Conservation (phyloP, 2,113 vertebrate genomes). For the Pelvicachromis taeniatus region DNA sequence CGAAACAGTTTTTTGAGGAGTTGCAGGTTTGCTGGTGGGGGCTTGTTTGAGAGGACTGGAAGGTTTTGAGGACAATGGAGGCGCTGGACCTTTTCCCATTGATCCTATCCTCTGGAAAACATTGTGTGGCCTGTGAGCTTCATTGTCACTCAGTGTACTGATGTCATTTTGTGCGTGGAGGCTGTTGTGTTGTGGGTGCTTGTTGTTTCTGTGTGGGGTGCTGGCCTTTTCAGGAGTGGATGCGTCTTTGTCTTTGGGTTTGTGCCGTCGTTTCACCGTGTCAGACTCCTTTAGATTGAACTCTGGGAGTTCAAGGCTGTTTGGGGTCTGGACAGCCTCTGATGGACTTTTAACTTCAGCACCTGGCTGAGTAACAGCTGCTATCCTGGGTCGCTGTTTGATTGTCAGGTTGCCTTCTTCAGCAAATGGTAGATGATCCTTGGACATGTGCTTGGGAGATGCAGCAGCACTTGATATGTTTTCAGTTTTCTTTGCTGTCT, state of each 20-base stretch:
- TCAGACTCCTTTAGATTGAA: conserved; percentile 94
- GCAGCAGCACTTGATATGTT: conserved; percentile 35
- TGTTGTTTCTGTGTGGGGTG: conserved; percentile 50
- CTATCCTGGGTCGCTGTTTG: conserved; percentile 85
- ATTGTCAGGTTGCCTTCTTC: conserved; percentile 95
- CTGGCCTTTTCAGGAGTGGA: conserved; percentile 50
- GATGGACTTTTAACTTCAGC: conserved; percentile 3
- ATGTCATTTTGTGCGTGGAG: not conserved
- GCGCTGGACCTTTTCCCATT: conserved; percentile 41
- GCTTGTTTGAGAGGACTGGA: conserved; percentile 60
- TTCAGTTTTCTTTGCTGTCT: conserved; percentile 53
- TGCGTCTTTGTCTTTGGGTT: conserved; percentile 79
- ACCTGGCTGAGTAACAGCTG: not conserved
- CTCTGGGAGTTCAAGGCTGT: conserved; percentile 69
- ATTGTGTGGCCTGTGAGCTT: not conserved
- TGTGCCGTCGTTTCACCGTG: conserved; percentile 88
- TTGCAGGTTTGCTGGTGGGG: conserved; percentile 39
- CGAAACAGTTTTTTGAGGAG: not conserved
- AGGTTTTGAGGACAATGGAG: conserved; percentile 37
- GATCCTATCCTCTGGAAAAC: conserved; percentile 46
- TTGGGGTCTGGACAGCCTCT: not conserved
- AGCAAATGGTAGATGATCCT: conserved; percentile 86
- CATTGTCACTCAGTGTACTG: conserved; percentile 52
- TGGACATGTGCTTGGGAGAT: conserved; percentile 74
- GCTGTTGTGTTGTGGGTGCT: not conserved